Percentiles rank a stretch among this genome's conserved stretches.
These are phyloP conservation scores for Xyliphius kryptos DNA, from an alignment of 2,113 vertebrate genomes.

Conservation along the genomic window DNA sequence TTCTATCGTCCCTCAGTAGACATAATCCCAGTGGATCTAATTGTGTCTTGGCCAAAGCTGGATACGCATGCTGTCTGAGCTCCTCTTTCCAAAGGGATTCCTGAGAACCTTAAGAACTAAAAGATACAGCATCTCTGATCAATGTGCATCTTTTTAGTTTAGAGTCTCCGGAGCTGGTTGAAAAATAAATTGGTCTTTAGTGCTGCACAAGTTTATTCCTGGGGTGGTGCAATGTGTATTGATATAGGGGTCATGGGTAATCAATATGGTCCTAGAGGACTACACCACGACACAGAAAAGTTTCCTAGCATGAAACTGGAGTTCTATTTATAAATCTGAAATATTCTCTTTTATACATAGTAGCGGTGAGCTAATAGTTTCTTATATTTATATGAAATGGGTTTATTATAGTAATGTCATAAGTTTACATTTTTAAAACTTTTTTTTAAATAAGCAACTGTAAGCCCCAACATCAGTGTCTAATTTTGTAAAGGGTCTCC, in stretches of 20 bases:
- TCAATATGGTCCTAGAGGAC: slow-evolving; percentile 26
- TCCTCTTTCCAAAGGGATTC: slow-evolving; percentile 9
- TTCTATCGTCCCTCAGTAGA: slow-evolving; percentile 22
- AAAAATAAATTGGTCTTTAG: slow-evolving; percentile 32
- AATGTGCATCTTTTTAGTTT: slow-evolving; percentile 31
- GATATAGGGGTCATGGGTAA: slow-evolving; percentile 18
- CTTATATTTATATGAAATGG: too few relatives aligned
- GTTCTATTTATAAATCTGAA: slow-evolving; percentile 7
- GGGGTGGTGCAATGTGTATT: slow-evolving; percentile 25
- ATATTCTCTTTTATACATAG: too few relatives aligned
- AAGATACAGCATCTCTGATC: slow-evolving; percentile 35
- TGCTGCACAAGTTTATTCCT: slow-evolving; percentile 31
- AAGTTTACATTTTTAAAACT: too few relatives aligned
- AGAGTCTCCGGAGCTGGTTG: slow-evolving; percentile 27
- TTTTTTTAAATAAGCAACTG: too few relatives aligned
- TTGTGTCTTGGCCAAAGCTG: slow-evolving; percentile 16
- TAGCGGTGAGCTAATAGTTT: too few relatives aligned
- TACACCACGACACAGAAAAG: not conserved
- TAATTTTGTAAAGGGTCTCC: too few relatives aligned
- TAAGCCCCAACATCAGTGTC: too few relatives aligned
- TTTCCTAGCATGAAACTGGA: slow-evolving; percentile 1
- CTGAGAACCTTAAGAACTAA: slow-evolving; percentile 19
- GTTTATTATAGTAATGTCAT: too few relatives aligned
- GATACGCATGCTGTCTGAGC: not conserved
- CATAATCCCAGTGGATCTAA: slow-evolving; percentile 34